phyloP scores from a whole-genome alignment of 2,888 invertebrate species.

The Orchesella flavescens region DNA sequence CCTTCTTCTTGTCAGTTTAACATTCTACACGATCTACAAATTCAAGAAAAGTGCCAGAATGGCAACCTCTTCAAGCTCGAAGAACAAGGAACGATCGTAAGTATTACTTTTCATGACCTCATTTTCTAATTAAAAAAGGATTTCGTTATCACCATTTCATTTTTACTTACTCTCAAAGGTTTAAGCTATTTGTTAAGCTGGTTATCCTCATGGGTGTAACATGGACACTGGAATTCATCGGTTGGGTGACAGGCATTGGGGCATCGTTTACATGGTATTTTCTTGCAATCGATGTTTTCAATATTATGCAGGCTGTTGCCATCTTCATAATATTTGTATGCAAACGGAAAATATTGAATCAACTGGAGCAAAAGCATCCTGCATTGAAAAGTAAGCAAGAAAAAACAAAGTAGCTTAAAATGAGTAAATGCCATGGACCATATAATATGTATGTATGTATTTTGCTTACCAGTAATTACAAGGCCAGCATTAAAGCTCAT shows the following conservation, averaged over 20 bases:
- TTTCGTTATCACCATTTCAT: no score
- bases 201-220: slow-evolving; percentile 70
- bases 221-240: slow-evolving; percentile 68
- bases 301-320: slow-evolving; percentile 66
- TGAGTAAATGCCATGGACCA: background rate
- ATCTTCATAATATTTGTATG: slow-evolving; percentile 71
- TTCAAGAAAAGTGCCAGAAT: slow-evolving; percentile 63
- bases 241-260: slow-evolving; percentile 42
- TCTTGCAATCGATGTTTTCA: slow-evolving; percentile 66
- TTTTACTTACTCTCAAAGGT: no score
- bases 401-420: background rate
- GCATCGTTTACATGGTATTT: slow-evolving; percentile 58
- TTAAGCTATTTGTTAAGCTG: slow-evolving; percentile 68
- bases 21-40: slow-evolving; percentile 61
- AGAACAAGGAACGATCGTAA: slow-evolving; percentile 55
- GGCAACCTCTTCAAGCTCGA: slow-evolving; percentile 43
- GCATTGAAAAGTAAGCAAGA: slow-evolving; percentile 57
- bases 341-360: slow-evolving; percentile 69
- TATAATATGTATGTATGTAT: background rate
- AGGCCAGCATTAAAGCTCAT: slow-evolving; percentile 32
- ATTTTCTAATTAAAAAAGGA: background rate
- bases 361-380: slow-evolving; percentile 68
- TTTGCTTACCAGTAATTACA: slow-evolving; percentile 22
- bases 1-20: slow-evolving; percentile 60
- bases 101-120: background rate